Evolutionary conservation across 2,888 invertebrate species (phyloP).

Genomic region (Conistra vaccinii): DNA sequence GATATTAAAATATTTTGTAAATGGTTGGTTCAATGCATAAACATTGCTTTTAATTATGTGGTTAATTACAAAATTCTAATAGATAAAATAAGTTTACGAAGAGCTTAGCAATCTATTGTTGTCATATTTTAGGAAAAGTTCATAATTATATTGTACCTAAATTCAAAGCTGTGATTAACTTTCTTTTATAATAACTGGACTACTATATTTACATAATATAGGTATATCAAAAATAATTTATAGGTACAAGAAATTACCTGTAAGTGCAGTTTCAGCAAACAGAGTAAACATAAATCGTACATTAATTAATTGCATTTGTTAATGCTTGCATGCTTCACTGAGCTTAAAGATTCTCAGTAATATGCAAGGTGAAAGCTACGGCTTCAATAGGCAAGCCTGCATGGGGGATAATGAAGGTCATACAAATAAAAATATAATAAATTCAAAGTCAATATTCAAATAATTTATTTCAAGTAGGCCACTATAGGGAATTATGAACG

Average conservation of each 20-base stretch:
- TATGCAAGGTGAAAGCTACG: constrained; percentile 1
- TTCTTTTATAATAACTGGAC: neutral
- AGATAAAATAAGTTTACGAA: neutral
- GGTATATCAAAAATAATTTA: neutral
- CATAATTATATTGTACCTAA: neutral
- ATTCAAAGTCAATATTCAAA: neutral
- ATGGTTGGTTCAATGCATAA: neutral
- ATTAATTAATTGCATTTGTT: neutral
- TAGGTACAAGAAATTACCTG: neutral
- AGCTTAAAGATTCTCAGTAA: constrained; percentile 1
- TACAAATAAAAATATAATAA: neutral
- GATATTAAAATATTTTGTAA: neutral
- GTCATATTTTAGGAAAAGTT: neutral
- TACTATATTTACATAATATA: neutral
- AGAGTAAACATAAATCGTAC: neutral
- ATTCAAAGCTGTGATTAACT: neutral
- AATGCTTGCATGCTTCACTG: neutral
- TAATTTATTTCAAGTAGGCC: neutral
- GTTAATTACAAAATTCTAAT: neutral
- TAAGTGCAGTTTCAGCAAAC: neutral
- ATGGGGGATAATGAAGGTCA: neutral
- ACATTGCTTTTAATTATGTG: neutral
- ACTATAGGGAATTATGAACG: neutral
- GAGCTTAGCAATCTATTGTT: neutral
- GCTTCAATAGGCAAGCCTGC: neutral